Base-by-base conservation (phyloP, 1,140 invertebrate species). In the Drosophila oshimai region DNA sequence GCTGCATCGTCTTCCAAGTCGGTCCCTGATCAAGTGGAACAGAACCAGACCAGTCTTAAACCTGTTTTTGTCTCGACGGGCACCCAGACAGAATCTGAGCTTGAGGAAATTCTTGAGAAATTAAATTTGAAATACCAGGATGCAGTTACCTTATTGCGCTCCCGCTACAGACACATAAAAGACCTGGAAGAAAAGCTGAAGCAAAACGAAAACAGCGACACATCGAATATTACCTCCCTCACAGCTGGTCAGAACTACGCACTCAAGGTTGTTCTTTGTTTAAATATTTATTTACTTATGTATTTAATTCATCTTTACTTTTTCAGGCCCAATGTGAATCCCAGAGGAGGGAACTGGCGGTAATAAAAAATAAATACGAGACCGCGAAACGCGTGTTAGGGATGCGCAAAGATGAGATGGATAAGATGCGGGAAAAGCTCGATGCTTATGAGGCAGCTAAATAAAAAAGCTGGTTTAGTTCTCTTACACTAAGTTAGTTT, bases 21-120 rank as follows among this genome's bases (percentile, higher is more conserved):
- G 22, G 6, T n/a, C 7, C 5, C 53, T 3, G 22, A 2, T 10
- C 22, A 6, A 15, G 22, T 9, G 18, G 20, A 17, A 0, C 24
- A 33, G 20, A 7, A 6, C 10, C 3, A 18, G 4, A 10, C 10
- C 2, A 4, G 17, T 2, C 13, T 15, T 7, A 47, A 26, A 3
- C 15, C 51, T 1, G 2, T 13, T 12, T 6, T 9, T 0, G 2
- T 22, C 28, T 22, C 33, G 7, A 22, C 28, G 2, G 50, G 55
- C 13, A 87, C 77, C 0, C 81, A 87, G 20, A 87, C 81, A 0
- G 83, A 87, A 15, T 75, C 62, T 4, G 39, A 67, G 5, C 13
- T 87, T 6, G 81, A 81, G 22, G 17, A 39, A 6, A 17, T 31
- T 0, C 7, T 73, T 2, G 45, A 57, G 9, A 76, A 76, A 12